A percentile compares a stretch with the other conserved stretches of the same genome.
These are phyloP conservation scores for Heliornis fulica DNA, from an alignment of 2,113 vertebrate species.

Conservation along the genomic window DNA sequence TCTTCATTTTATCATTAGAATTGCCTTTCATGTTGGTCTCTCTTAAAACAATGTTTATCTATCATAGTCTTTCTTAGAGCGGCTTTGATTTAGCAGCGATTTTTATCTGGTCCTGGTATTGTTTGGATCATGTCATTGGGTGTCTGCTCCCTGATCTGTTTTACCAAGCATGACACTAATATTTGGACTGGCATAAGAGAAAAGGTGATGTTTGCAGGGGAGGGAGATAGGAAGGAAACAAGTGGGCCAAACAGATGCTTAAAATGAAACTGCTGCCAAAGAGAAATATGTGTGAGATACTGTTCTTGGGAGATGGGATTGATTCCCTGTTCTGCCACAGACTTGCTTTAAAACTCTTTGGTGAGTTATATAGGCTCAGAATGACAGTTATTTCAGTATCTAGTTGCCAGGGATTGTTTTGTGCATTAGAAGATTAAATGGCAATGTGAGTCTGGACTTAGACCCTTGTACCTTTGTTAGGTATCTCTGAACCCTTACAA, in stretches of 20 bases:
- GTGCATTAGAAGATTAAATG: not conserved
- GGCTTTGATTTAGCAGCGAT: not conserved
- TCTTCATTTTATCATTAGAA: not conserved
- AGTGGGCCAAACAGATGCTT: not conserved
- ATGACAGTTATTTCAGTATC: not conserved
- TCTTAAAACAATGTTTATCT: not conserved
- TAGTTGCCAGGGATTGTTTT: not conserved
- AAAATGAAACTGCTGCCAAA: not conserved
- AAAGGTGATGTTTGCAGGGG: not conserved
- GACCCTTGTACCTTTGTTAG: not conserved
- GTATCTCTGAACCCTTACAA: not conserved
- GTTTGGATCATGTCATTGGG: not conserved
- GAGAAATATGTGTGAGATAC: not conserved
- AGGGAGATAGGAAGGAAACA: not conserved
- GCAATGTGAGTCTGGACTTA: not conserved
- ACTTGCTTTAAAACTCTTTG: not conserved
- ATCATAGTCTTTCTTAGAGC: not conserved
- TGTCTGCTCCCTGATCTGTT: not conserved
- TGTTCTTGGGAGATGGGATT: not conserved
- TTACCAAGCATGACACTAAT: not conserved
- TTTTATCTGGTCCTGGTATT: not conserved
- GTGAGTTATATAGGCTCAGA: not conserved
- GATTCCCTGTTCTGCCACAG: not conserved
- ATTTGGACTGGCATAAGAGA: not conserved
- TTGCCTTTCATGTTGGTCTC: not conserved